These are phyloP conservation scores for Catharus ustulatus DNA, from an alignment of 2,797 vertebrate genomes.

Conservation along the genomic window DNA sequence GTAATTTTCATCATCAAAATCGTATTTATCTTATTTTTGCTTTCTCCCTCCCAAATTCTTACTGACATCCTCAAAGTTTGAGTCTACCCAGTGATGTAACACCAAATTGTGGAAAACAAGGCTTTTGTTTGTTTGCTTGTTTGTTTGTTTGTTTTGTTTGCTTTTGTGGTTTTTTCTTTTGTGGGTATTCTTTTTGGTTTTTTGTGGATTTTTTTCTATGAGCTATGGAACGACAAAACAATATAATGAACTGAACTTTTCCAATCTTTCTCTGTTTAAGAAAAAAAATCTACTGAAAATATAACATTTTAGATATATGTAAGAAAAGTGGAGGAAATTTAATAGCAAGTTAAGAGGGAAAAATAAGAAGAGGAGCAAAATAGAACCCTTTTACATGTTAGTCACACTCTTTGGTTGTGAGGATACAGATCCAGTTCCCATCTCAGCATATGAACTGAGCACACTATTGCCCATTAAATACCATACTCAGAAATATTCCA, in stretches of 20 bases:
- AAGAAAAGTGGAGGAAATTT: not conserved
- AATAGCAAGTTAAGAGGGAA: not conserved
- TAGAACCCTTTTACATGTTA: not conserved
- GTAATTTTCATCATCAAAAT: not conserved
- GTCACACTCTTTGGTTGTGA: not conserved
- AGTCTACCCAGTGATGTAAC: not conserved
- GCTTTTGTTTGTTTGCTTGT: no score
- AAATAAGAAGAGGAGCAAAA: not conserved
- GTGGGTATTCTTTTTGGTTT: no score
- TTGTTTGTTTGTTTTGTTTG: no score
- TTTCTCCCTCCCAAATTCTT: not conserved
- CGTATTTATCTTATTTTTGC: not conserved
- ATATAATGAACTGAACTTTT: not conserved
- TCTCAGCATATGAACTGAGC: not conserved
- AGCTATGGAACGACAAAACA: not conserved
- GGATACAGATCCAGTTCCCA: not conserved
- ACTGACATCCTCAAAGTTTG: not conserved
- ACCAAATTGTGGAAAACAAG: not conserved
- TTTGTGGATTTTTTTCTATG: not conserved
- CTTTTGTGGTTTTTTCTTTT: no score
- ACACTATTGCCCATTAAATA: not conserved
- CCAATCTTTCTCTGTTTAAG: not conserved
- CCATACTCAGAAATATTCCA: not conserved
- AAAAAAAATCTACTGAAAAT: not conserved
- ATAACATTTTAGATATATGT: not conserved